These are phyloP conservation scores for Sebastes matsubarae DNA, from an alignment of 2,797 vertebrate species.

Conservation along the genomic window DNA sequence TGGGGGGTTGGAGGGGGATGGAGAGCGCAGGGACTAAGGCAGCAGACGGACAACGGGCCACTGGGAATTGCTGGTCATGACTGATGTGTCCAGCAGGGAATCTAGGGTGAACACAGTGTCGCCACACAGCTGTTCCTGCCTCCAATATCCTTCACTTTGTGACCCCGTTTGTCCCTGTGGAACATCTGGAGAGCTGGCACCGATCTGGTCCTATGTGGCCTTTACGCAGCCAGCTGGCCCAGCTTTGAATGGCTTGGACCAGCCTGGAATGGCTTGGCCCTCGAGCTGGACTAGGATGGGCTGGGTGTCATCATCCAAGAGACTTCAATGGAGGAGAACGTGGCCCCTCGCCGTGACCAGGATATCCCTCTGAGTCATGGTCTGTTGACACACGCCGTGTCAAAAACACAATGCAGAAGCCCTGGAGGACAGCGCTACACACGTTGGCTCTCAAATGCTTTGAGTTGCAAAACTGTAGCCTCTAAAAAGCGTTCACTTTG, in stretches of 20 bases:
- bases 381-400: not conserved
- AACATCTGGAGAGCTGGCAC: conserved; percentile 81
- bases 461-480: not conserved
- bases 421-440: not conserved
- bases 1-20: not conserved
- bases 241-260: conserved; percentile 32
- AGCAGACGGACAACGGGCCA: conserved; percentile 66
- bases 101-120: conserved; percentile 57
- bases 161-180: conserved; percentile 71
- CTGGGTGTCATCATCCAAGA: conserved; percentile 28
- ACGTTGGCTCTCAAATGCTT: not conserved
- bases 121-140: conserved; percentile 78
- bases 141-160: conserved; percentile 73
- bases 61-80: conserved; percentile 69
- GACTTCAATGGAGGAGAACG: conserved; percentile 9
- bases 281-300: conserved; percentile 21
- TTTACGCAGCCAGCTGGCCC: conserved; percentile 61
- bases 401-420: not conserved
- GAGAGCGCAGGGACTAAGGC: conserved; percentile 4
- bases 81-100: conserved; percentile 75
- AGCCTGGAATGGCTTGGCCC: conserved; percentile 32
- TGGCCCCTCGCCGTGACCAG: not conserved
- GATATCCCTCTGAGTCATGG: conserved; percentile 1
- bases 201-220: conserved; percentile 43
- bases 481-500: conserved; percentile 33